Conservation (phyloP, 2,797 vertebrate genomes). For the Oryzias dopingdopingensis region DNA sequence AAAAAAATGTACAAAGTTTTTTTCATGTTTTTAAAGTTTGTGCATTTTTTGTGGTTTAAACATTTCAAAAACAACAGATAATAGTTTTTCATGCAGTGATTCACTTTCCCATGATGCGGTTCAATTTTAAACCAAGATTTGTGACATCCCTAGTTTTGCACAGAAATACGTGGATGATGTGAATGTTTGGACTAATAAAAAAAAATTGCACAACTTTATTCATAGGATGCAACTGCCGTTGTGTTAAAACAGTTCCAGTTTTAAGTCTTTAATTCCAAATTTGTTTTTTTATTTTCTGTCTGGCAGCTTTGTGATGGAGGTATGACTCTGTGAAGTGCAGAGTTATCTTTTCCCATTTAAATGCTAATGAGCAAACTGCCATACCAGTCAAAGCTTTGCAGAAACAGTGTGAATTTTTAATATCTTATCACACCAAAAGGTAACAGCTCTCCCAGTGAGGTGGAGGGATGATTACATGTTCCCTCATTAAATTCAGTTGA, state of each 20-base stretch:
- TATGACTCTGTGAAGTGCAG: conserved; percentile 64
- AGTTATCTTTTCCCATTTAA: conserved; percentile 81
- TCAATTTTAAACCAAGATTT: too few species aligned
- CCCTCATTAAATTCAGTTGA: conserved; percentile 72
- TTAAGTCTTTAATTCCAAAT: conserved; percentile 31
- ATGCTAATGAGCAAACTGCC: conserved; percentile 78
- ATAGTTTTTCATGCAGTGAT: too few species aligned
- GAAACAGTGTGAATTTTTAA: conserved; percentile 78
- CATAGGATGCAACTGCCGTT: conserved; percentile 8
- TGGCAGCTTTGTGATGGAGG: conserved; percentile 56
- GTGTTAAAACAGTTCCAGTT: conserved; percentile 49
- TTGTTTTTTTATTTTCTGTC: conserved; percentile 48
- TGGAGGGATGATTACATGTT: conserved; percentile 64
- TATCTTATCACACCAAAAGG: conserved; percentile 76
- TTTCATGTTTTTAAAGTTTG: too few species aligned
- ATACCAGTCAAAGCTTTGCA: conserved; percentile 60
- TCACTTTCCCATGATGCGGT: too few species aligned
- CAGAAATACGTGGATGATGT: not conserved
- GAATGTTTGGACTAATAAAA: not conserved
- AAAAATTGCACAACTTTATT: not conserved
- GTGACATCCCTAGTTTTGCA: too few species aligned
- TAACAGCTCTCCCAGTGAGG: conserved; percentile 66
- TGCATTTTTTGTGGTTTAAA: too few species aligned
- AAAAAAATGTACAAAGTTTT: too few species aligned
- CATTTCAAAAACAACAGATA: too few species aligned